Percentiles rank a stretch among this genome's conserved stretches.
Evolutionary conservation across 2,797 vertebrate species (phyloP).

Genomic region (Tiaroga cobitis): DNA sequence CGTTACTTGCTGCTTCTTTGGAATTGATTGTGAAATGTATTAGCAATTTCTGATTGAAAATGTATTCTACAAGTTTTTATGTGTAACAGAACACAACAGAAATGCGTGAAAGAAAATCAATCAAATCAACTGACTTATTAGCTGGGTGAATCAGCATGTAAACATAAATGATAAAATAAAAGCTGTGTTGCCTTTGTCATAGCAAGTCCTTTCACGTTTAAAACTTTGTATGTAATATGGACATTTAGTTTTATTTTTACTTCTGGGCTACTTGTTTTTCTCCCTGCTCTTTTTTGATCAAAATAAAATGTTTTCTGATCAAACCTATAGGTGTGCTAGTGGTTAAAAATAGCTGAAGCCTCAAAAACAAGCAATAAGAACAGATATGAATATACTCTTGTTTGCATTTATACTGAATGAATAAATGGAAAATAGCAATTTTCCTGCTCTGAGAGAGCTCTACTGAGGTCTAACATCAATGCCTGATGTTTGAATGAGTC

Average conservation of each 20-base stretch:
- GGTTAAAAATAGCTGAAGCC: background rate
- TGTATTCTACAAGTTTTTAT: too few species aligned
- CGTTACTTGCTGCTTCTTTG: too few species aligned
- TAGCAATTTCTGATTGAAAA: too few species aligned
- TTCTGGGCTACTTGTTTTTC: background rate
- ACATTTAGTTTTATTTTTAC: background rate
- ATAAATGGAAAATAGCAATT: background rate
- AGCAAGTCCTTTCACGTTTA: background rate
- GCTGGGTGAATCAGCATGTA: background rate
- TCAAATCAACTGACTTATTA: background rate
- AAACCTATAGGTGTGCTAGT: background rate
- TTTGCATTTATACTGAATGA: background rate
- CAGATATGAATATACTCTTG: background rate
- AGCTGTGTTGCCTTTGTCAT: background rate
- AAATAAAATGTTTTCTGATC: constrained; percentile 1
- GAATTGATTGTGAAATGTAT: too few species aligned
- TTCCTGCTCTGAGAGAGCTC: background rate
- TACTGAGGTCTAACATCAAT: constrained; percentile 28
- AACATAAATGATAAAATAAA: background rate
- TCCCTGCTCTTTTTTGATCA: background rate
- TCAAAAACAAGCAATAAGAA: background rate
- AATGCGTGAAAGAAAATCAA: background rate
- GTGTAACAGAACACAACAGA: background rate
- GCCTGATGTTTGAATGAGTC: constrained; percentile 14
- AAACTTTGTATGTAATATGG: background rate